Evolutionary conservation across 2,113 vertebrate genomes (phyloP).

Genomic region (Peromyscus polionotus): DNA sequence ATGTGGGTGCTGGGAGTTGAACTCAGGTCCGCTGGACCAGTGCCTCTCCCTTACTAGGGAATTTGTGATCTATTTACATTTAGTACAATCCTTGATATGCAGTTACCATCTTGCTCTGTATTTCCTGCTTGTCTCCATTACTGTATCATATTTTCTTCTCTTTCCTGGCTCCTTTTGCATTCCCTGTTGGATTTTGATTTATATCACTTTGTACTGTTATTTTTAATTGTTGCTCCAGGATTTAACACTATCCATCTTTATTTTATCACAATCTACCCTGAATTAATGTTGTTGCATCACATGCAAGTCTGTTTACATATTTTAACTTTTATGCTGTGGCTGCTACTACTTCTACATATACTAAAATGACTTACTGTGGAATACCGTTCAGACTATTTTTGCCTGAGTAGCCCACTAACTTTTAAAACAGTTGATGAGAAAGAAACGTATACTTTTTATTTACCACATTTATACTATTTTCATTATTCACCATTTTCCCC

Average conservation of each 20-base stretch:
- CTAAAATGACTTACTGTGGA: background rate
- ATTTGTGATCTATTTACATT: background rate
- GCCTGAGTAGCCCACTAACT: background rate
- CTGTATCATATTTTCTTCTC: background rate
- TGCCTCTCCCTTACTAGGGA: background rate
- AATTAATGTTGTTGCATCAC: background rate
- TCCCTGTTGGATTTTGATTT: constrained; percentile 1
- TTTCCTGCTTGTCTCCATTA: background rate
- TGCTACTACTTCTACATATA: background rate
- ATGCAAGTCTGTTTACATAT: background rate
- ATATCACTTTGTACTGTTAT: background rate
- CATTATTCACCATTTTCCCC: background rate
- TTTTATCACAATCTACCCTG: background rate
- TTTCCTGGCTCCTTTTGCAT: background rate
- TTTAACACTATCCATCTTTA: background rate
- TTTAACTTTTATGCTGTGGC: background rate
- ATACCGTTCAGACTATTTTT: background rate
- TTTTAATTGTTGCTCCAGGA: constrained; percentile 19
- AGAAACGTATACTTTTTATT: background rate
- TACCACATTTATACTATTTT: constrained; percentile 8
- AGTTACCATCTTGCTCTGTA: background rate
- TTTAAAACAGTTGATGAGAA: constrained; percentile 10
- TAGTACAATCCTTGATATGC: background rate
- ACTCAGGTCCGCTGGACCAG: background rate
- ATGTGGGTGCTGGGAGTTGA: background rate